phyloP scores from a whole-genome alignment of 2,888 invertebrate species.

The Perdita meconis region DNA sequence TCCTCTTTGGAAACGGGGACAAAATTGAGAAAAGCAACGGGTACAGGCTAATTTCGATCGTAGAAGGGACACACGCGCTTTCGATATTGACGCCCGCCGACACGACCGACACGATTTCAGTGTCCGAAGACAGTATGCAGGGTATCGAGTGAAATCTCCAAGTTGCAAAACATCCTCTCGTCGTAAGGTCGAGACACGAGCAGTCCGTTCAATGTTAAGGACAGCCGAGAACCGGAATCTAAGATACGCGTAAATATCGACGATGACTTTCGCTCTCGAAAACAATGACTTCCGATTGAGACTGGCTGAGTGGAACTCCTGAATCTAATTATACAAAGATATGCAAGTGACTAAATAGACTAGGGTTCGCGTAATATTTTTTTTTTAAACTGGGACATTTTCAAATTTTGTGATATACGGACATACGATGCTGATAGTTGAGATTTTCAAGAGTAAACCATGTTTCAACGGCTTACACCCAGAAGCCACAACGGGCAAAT shows the following conservation, averaged over 20 bases:
- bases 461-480: no score
- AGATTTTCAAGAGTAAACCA: no score
- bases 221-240: constrained; percentile 69
- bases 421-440: no score
- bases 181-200: constrained; percentile 60
- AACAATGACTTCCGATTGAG: constrained; percentile 20
- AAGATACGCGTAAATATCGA: constrained; percentile 47
- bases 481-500: no score
- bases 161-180: constrained; percentile 66
- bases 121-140: constrained; percentile 41
- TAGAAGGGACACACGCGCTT: not conserved
- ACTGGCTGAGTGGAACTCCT: no score
- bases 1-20: not conserved
- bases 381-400: no score
- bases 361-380: no score
- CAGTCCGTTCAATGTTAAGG: constrained; percentile 74
- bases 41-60: not conserved
- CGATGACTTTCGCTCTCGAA: constrained; percentile 42
- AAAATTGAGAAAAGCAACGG: not conserved
- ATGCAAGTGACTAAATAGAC: no score
- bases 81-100: not conserved
- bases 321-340: no score
- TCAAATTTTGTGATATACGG: no score
- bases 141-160: constrained; percentile 64
- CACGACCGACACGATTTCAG: constrained; percentile 7